Base-by-base conservation (phyloP, 2,888 invertebrate genomes). In the Ochlodes sylvanus region DNA sequence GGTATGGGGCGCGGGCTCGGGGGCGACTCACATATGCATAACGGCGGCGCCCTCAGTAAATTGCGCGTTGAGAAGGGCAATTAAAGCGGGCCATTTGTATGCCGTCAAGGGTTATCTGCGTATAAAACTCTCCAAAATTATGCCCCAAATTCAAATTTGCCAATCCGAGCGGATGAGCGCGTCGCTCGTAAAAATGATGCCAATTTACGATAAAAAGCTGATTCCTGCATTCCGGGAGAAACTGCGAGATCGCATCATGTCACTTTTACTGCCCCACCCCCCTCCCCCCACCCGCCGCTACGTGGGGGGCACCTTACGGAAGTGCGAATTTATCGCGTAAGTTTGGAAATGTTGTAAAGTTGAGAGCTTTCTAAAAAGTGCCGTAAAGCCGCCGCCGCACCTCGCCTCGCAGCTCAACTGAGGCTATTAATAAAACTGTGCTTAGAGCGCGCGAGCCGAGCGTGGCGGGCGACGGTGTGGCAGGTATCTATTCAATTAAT, bases 191-290 rank as follows among this genome's bases (percentile, higher is more conserved):
- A 82, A 81, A 78, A 78, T 80, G 83, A 81, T 82, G 79, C 78
- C 79, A 82, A 81, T 82, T 83, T 80, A 78, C 83, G 82, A 83
- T 83, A 81, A 82, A 81, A 82, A 77, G 75, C 77, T 76, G 81
- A 79, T 76, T 77, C 76, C 75, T 75, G 76, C 76, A 74, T 77
- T 76, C 75, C 73, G 69, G 73, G 62, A 75, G 73, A 77, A 77
- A 76, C 75, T 72, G 72, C 67, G 75, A 73, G 72, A 75, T 74
- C 70, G 75, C 75, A 72, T 71, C 73, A 71, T 70, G 77, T 71
- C 78, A 75, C 69, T 73, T 75, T 76, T 77, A 77, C 73, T 70
- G 72, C 73, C 69, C 14, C 54, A 69, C 69, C 66, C 52, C 61
- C 55, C 61, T 55, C 34, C 2, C 64, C 55, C 44, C 60, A 9